phyloP scores from a whole-genome alignment of 2,888 invertebrate genomes.

The Drosophila barbarae region DNA sequence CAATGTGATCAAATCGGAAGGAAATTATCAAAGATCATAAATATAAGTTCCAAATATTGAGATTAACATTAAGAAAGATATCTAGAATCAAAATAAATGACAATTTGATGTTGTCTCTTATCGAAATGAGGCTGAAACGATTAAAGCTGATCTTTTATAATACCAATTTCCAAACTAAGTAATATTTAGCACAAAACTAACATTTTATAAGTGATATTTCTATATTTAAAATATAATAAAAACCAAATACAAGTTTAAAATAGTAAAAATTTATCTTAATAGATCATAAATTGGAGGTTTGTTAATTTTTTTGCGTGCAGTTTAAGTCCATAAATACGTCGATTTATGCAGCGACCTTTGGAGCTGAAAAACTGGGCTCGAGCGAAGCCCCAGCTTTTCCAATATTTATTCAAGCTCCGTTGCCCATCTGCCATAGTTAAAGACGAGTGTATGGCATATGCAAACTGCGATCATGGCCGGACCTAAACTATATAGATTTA shows the following conservation, averaged over 20 bases:
- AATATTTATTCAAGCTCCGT: constrained; percentile 11
- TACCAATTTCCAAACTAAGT: neutral
- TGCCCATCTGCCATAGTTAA: constrained; percentile 12
- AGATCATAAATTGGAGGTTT: neutral
- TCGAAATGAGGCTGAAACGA: neutral
- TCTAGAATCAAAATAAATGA: neutral
- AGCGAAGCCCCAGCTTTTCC: constrained; percentile 26
- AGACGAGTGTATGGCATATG: constrained; percentile 17
- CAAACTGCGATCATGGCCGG: constrained; percentile 42
- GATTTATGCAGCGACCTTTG: constrained; percentile 16
- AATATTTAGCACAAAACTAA: no score
- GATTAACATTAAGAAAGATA: neutral
- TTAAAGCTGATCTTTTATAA: neutral
- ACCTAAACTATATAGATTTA: constrained; percentile 33
- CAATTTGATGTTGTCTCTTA: neutral
- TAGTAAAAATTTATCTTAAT: no score
- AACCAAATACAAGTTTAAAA: no score
- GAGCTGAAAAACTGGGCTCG: constrained; percentile 27
- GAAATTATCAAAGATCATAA: neutral
- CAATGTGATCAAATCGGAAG: neutral
- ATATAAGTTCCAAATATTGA: neutral
- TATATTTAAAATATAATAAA: no score
- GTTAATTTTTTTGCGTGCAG: constrained; percentile 1
- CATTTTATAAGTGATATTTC: neutral
- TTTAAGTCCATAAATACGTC: neutral